Base-by-base conservation (phyloP, 2,113 vertebrate genomes). In the Gallinago undulata region DNA sequence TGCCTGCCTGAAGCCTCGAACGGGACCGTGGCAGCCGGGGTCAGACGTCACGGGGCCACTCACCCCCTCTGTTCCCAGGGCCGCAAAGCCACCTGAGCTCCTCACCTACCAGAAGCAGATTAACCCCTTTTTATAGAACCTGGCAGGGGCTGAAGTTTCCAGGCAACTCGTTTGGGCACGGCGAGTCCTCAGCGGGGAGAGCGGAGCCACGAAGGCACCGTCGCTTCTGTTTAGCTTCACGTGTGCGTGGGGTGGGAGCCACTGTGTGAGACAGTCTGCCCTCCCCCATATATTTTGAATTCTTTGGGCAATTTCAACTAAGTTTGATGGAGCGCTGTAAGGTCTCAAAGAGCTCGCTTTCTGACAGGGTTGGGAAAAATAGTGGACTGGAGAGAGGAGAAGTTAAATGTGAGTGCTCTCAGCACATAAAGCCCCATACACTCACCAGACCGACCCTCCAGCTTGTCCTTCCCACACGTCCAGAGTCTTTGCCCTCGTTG, bases 31-130 rank as follows among this genome's bases (percentile, higher is more conserved):
- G 19, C 47, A 62, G 64, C 6, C 2, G 1, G 39, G 67, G 59
- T 55, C 76, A 35, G 43, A 21, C 6, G 24, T 25, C n/a, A 0
- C 37, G 3, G 3, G 72, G 47, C 23, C 1, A 7, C 56, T 72
- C 23, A 16, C 45, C n/a, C 19, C 0, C 63, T 21, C 21, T 2
- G 0, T 59, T 47, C 72, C 51, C 51, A 1, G 39, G 6, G 11
- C 69, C 11, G 24, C 79, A 63, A 37, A 91, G 84, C 63, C 93
- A 83, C 78, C 86, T 62, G 85, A 85, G 76, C 89, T 72, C 53
- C 74, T 43, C 7, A 1, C 76, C 35, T 0, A 47, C 62, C 57
- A 69, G 66, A 43, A 59, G 68, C 25, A 45, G 90, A 90, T 96
- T 82, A 95, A 68, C 33, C 73, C 33, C 89, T 72, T 89, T 78